Base-by-base conservation (phyloP, 2,113 vertebrate genomes). In the Tachysurus fulvidraco region DNA sequence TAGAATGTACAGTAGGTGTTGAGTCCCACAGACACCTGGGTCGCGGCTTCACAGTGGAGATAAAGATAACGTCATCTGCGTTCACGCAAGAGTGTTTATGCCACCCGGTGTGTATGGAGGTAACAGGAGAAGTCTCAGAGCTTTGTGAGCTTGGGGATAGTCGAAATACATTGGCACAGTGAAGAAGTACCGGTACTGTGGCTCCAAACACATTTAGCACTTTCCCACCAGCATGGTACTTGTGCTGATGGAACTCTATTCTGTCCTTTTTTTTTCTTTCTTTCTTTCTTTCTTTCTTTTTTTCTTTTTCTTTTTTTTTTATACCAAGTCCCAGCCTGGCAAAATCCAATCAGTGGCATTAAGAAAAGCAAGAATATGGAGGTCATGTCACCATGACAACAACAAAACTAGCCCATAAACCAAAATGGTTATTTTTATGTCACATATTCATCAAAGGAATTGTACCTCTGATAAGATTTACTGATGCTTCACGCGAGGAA, bases 161-260 rank as follows among this genome's bases (percentile, higher is more conserved):
- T 57, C 89, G n/a, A 89, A 88, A 91, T 44, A 83, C 67, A 90
- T 90, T 91, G 92, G 92, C 93, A 94, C 91, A 93, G 88, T 90
- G 91, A 89, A 62, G 83, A 91, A 87, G 84, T 88, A 84, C 55
- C 30, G 11, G 46, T 46, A 64, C 83, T 54, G 69, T 74, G 62
- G 69, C 52, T 86, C 73, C 25, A 60, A 23, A 59, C 55, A 60
- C 21, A 44, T 14, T 23, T 30, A 57, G n/a, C n/a, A 57, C 52
- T 52, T 80, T 59, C 36, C 77, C 28, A 36, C 28, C 77, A 36
- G 13, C 14, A 12, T 60, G 12, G 55, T 41, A 36, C 77, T 52
- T 9, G 77, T 79, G 54, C 77, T 55, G 13, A 41, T 79, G 54
- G 28, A 79, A 79, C 74, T 14, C 30, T 81, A 60, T 19, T 81